Conservation (phyloP, 1,140 invertebrate species). For the Meloidogyne exigua region DNA sequence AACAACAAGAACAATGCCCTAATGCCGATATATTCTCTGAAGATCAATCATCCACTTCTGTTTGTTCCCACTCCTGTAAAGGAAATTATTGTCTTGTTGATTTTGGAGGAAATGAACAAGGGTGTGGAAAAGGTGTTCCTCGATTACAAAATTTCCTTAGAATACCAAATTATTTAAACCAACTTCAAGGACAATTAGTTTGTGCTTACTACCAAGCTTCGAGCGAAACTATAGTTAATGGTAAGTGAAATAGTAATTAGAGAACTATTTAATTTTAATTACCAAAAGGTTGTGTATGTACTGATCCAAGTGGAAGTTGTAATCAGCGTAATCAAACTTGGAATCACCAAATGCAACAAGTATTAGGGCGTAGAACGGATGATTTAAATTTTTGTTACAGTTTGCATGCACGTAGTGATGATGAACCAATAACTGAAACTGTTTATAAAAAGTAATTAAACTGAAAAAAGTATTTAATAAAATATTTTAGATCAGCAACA, state of each 20-base stretch:
- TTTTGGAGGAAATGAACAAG: conserved; percentile 62
- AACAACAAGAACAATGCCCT: conserved; percentile 45
- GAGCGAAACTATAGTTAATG: conserved; percentile 28
- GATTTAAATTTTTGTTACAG: conserved; percentile 62
- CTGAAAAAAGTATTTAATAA: not conserved
- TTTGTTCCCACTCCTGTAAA: conserved; percentile 48
- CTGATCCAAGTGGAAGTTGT: conserved; percentile 55
- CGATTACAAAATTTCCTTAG: conserved; percentile 54
- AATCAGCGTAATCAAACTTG: conserved; percentile 56
- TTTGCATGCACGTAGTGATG: conserved; percentile 42
- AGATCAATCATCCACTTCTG: conserved; percentile 18
- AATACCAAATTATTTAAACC: conserved; percentile 50
- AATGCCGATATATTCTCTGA: conserved; percentile 17
- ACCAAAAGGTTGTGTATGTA: conserved; percentile 61
- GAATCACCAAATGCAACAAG: conserved; percentile 56
- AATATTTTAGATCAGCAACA: conserved; percentile 56
- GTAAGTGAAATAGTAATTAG: not conserved
- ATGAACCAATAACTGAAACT: conserved; percentile 54
- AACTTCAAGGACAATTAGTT: conserved; percentile 39
- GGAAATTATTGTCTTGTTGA: conserved; percentile 63
- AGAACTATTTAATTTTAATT: conserved; percentile 23
- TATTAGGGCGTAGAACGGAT: conserved; percentile 52
- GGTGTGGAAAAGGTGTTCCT: conserved; percentile 58
- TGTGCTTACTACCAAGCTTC: conserved; percentile 59
- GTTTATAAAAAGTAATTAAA: conserved; percentile 56